phyloP scores from a whole-genome alignment of 2,113 vertebrate species.

The Ictalurus furcatus region DNA sequence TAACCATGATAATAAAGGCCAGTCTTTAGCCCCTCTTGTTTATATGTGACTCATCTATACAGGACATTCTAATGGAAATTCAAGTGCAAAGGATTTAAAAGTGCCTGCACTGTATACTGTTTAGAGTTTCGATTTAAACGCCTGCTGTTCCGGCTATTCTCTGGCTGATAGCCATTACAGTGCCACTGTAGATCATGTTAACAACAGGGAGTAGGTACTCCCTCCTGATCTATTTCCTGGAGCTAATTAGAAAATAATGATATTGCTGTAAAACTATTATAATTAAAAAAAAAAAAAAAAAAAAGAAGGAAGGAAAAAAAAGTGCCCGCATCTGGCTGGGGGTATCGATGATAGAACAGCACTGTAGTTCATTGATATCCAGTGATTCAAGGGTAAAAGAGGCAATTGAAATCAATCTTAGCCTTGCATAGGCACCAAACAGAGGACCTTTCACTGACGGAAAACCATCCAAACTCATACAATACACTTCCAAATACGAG shows the following conservation, averaged over 20 bases:
- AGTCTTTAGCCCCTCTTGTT: not conserved
- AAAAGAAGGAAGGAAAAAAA: not conserved
- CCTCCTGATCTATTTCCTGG: conserved; percentile 44
- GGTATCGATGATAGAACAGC: conserved; percentile 9
- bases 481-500: not conserved
- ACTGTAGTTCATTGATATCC: conserved; percentile 26
- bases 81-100: conserved; percentile 8
- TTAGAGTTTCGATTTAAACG: conserved; percentile 19
- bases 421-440: not conserved
- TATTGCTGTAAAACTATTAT: conserved; percentile 46
- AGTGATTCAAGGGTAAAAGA: conserved; percentile 38
- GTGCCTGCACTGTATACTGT: conserved; percentile 8
- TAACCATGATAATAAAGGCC: not conserved
- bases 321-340: not conserved
- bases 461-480: not conserved
- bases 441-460: not conserved
- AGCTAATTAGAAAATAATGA: conserved; percentile 54
- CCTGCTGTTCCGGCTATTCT: conserved; percentile 27
- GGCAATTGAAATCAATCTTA: conserved; percentile 21
- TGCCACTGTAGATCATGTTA: conserved; percentile 49
- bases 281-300: conserved; percentile 3
- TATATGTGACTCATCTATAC: conserved; percentile 15
- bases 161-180: conserved; percentile 21
- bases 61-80: conserved; percentile 1
- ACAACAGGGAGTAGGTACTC: conserved; percentile 40